These are phyloP conservation scores for Clarias platycephalus DNA, from an alignment of 2,797 vertebrate genomes.

Conservation along the genomic window DNA sequence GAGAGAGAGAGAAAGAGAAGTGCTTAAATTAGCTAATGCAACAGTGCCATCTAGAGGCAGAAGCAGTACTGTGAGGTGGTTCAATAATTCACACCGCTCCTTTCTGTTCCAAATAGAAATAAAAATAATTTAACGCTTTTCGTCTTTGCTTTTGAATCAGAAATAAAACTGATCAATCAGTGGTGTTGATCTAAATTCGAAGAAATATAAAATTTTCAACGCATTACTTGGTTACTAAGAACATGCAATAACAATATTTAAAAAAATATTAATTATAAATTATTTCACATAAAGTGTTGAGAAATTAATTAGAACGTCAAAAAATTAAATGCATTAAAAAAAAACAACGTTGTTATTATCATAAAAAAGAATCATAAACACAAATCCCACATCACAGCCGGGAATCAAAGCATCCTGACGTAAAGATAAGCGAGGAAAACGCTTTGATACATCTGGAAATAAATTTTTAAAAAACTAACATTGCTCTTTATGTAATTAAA, in stretches of 20 bases:
- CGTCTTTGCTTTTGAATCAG: neutral
- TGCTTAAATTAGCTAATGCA: conserved; percentile 39
- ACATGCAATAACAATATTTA: conserved; percentile 4
- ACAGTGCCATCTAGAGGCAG: conserved; percentile 57
- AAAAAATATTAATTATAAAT: neutral
- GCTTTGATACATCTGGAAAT: neutral
- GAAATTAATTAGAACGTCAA: neutral
- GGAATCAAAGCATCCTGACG: neutral
- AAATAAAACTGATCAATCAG: neutral
- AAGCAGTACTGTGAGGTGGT: neutral
- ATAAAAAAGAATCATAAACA: neutral
- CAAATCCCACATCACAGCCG: neutral
- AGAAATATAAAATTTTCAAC: neutral
- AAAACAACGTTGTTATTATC: neutral
- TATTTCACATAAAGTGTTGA: neutral
- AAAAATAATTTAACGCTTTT: conserved; percentile 36
- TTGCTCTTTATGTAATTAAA: neutral
- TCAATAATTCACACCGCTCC: neutral
- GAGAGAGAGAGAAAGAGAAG: neutral
- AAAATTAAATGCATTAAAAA: neutral
- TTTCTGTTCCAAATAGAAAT: conserved; percentile 53
- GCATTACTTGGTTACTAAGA: neutral
- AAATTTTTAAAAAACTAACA: neutral
- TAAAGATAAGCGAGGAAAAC: neutral
- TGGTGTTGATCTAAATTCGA: neutral